Conservation (phyloP, 2,113 vertebrate genomes). For the Setophaga coronata region DNA sequence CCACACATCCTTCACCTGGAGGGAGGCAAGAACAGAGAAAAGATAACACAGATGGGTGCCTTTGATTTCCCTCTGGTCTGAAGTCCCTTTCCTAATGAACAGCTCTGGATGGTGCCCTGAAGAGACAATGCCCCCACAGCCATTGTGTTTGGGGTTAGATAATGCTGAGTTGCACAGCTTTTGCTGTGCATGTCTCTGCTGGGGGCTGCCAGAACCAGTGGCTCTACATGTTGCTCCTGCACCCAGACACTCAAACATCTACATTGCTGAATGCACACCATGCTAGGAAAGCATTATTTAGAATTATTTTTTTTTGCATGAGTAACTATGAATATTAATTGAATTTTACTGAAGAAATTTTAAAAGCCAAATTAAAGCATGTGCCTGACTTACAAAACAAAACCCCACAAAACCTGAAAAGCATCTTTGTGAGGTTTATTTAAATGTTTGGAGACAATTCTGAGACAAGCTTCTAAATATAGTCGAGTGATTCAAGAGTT, state of each 20-base stretch:
- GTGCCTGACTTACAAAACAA: neutral
- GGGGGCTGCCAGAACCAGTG: neutral
- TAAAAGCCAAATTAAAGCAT: neutral
- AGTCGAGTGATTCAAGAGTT: slow-evolving; percentile 47
- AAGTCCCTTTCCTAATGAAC: neutral
- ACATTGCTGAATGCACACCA: fast-evolving
- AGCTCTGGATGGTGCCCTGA: neutral
- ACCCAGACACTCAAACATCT: neutral
- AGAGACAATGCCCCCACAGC: neutral
- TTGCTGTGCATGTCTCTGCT: fast-evolving
- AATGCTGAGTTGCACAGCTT: neutral
- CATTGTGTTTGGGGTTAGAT: neutral
- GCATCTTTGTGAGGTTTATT: slow-evolving; percentile 15
- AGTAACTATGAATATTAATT: neutral
- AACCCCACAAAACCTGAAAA: slow-evolving; percentile 27
- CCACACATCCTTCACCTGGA: neutral
- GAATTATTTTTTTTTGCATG: neutral
- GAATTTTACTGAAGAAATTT: neutral
- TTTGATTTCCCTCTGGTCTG: neutral
- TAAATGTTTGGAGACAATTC: slow-evolving; percentile 42
- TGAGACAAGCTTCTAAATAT: slow-evolving; percentile 56
- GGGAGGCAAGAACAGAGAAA: neutral
- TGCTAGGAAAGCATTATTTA: neutral
- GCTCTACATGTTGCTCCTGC: neutral
- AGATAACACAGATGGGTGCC: neutral